A percentile compares a stretch with the other conserved stretches of the same genome.
Evolutionary conservation across 2,113 vertebrate species (phyloP).

Genomic region (Caranx melampygus): DNA sequence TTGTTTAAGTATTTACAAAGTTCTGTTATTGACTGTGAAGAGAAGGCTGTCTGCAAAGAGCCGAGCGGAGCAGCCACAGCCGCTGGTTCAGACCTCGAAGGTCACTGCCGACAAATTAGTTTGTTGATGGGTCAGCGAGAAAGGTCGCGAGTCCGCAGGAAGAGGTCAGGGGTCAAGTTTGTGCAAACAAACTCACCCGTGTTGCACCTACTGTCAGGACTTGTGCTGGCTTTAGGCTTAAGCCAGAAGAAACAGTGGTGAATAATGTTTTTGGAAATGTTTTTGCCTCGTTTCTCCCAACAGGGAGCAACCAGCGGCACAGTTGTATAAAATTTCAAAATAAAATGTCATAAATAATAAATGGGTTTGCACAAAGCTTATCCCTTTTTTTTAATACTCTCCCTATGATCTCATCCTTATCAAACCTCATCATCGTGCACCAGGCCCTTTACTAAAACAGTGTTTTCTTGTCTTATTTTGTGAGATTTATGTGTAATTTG

Average conservation of each 20-base stretch:
- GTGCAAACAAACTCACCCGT: constrained; percentile 49
- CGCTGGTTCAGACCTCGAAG: constrained; percentile 28
- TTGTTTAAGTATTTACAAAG: constrained; percentile 49
- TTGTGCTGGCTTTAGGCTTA: not conserved
- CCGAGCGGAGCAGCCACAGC: not conserved
- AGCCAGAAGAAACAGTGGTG: not conserved
- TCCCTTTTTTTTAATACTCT: too few species aligned
- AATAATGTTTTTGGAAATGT: not conserved
- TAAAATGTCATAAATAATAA: not conserved
- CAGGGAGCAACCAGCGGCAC: too few species aligned
- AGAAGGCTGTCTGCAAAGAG: constrained; percentile 9
- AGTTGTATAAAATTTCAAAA: not conserved
- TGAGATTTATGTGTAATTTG: constrained; percentile 24
- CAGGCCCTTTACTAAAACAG: not conserved
- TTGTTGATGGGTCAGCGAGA: constrained; percentile 74
- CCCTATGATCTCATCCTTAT: not conserved
- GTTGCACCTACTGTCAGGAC: constrained; percentile 45
- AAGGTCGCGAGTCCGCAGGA: constrained; percentile 55
- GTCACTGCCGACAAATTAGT: constrained; percentile 76
- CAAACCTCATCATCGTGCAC: not conserved
- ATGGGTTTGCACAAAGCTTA: too few species aligned
- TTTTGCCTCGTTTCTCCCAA: not conserved
- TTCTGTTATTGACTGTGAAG: constrained; percentile 53
- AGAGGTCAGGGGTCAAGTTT: constrained; percentile 70
- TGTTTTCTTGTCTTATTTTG: constrained; percentile 5